Conservation (phyloP, 1,140 invertebrate species). For the Probaryconus sp. region DNA sequence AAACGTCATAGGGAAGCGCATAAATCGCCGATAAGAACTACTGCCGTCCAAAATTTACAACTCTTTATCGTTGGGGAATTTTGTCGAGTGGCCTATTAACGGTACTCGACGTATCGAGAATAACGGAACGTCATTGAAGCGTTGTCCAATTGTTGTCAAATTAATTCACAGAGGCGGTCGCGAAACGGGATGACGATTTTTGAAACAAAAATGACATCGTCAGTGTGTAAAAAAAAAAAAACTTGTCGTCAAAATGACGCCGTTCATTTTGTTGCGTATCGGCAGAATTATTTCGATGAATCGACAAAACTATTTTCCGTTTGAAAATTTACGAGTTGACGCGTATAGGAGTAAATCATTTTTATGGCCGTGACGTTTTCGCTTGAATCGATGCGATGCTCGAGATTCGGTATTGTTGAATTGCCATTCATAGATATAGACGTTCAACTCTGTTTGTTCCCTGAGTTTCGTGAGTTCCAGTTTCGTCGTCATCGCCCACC, state of each 20-base stretch:
- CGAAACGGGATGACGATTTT: neutral
- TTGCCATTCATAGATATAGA: conserved; percentile 53
- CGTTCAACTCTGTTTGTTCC: conserved; percentile 55
- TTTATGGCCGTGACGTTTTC: conserved; percentile 53
- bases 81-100: no score
- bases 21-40: conserved; percentile 17
- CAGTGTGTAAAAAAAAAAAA: conserved; percentile 17
- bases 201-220: conserved; percentile 20
- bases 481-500: conserved; percentile 17
- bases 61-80: no score
- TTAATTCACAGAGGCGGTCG: neutral
- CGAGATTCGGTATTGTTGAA: conserved; percentile 59
- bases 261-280: conserved; percentile 50
- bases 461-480: conserved; percentile 35
- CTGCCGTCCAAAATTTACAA: neutral
- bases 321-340: conserved; percentile 54
- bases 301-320: conserved; percentile 51
- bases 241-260: conserved; percentile 18
- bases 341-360: conserved; percentile 57
- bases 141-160: conserved; percentile 7
- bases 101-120: no score
- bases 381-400: conserved; percentile 32
- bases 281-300: conserved; percentile 49
- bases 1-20: conserved; percentile 2
- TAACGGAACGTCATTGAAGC: neutral